Conservation (phyloP, 2,797 vertebrate species). For the Lepidocolaptes lacrymiger region DNA sequence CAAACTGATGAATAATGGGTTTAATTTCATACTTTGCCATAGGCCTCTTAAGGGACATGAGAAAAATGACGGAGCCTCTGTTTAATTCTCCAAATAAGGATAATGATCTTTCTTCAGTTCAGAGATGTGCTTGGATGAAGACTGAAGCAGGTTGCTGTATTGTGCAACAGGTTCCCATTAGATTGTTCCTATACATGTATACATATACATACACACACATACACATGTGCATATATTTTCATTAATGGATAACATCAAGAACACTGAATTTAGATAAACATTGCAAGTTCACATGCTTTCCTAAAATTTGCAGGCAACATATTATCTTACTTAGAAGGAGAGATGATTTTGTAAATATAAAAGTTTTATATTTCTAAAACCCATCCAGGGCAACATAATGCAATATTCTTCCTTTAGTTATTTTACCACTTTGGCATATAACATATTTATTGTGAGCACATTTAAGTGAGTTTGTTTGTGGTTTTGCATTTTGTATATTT, state of each 20-base stretch:
- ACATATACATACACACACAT: neutral
- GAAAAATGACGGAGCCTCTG: neutral
- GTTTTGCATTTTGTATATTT: neutral
- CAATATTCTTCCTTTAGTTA: neutral
- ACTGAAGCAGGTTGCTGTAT: neutral
- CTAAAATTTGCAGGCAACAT: neutral
- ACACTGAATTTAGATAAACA: neutral
- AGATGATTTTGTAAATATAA: neutral
- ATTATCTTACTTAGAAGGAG: neutral
- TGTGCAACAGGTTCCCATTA: neutral
- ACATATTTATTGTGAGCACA: neutral
- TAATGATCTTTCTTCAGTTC: neutral
- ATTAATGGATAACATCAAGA: neutral
- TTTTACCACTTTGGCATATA: neutral
- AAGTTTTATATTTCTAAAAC: neutral
- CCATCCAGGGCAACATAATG: neutral
- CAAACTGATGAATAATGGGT: constrained; percentile 16
- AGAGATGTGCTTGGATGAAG: neutral
- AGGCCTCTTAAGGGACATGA: neutral
- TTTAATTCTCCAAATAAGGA: neutral
- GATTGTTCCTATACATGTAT: neutral
- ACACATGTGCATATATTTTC: neutral
- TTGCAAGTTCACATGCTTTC: neutral
- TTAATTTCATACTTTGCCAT: constrained; percentile 36
- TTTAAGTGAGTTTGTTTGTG: neutral